Percentiles rank a stretch among this genome's conserved stretches.
These are phyloP conservation scores for Cryptoleucopteryx plumbea DNA, from an alignment of 2,113 vertebrate genomes.

Conservation along the genomic window DNA sequence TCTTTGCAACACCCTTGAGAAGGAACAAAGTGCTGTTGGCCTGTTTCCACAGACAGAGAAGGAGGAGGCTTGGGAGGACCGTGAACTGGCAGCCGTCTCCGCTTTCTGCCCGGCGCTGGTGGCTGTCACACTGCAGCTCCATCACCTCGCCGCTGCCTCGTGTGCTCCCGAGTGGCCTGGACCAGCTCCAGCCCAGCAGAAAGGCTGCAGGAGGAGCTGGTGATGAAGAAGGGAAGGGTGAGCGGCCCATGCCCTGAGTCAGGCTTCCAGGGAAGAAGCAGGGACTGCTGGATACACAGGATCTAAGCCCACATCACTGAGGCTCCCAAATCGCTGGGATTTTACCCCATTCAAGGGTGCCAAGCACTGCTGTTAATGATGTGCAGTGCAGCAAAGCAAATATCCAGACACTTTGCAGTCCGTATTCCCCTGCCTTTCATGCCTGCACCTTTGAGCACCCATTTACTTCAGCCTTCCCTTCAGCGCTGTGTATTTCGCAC, in stretches of 20 bases:
- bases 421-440: neutral
- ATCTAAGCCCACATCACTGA: neutral
- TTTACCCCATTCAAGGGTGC: neutral
- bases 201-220: neutral
- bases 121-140: neutral
- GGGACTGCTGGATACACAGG: neutral
- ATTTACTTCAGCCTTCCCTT: neutral
- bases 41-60: neutral
- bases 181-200: neutral
- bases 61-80: neutral
- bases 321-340: neutral
- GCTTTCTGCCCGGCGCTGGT: neutral
- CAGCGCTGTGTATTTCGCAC: neutral
- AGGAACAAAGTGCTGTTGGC: neutral
- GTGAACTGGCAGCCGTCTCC: neutral
- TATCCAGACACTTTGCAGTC: neutral
- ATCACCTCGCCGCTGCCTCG: neutral
- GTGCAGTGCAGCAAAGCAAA: neutral
- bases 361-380: neutral
- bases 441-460: neutral
- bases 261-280: neutral
- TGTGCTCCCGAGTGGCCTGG: rapidly evolving
- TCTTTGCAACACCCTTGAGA: neutral
- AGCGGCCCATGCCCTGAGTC: neutral
- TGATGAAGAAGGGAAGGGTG: neutral